Base-by-base conservation (phyloP, 2,888 invertebrate genomes). In the Bibio marci region DNA sequence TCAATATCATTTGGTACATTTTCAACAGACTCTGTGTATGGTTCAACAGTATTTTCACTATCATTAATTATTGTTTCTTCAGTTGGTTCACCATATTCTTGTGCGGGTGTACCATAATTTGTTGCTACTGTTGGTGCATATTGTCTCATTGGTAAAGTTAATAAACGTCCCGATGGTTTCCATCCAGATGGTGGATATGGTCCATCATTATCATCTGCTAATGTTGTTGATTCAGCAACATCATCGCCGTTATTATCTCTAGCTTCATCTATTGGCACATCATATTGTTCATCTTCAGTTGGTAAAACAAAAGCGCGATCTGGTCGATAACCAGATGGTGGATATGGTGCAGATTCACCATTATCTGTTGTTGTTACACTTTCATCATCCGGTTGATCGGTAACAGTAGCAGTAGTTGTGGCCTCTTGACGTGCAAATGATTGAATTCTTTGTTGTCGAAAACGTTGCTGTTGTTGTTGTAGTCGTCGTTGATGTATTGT, bases 181-280 rank as follows among this genome's bases (percentile, higher is more conserved):
- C 43, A 43, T 5, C 43, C 43, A 11, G 38, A 30, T 39, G 41
- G 39, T 35, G 27, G n/a, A 35, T 43, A 43, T 30, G 38, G 38
- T 27, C 26, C 35, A 28, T 18, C 15, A 13, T 11, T 17, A 6
- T 5, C 12, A 28, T 14, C 17, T n/a, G 4, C 4, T 4, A 27
- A 3, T 14, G 30, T 4, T 31, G 22, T 13, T 34, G 27, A 12
- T 28, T 19, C 12, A 4, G 35, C 10, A 10, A n/a, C 3, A 11
- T 30, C 13, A 6, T 17, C 37, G 30, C 22, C 30, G n/a, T n/a
- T n/a, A n/a, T n/a, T n/a, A n/a, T n/a, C n/a, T n/a, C n/a, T n/a
- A 5, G 4, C 30, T 5, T n/a, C 30, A 5, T 30, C 30, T 5
- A 5, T 30, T 30, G 30, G 4, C 11, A 4, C 10, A 30, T 5